Evolutionary conservation across 2,113 vertebrate species (phyloP).

Genomic region (Osmerus mordax): DNA sequence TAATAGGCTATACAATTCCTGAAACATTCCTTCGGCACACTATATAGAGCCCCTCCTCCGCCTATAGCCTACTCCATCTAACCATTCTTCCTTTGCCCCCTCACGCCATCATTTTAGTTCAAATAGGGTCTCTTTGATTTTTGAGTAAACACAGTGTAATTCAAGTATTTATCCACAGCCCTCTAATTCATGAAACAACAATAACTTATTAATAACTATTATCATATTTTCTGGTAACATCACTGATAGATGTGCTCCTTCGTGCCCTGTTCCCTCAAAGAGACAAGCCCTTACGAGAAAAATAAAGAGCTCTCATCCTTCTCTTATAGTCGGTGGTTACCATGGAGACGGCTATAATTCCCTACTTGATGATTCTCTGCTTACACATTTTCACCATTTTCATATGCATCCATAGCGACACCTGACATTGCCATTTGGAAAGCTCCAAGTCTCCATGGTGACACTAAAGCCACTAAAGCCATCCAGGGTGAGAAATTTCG

Average conservation of each 20-base stretch:
- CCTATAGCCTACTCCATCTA: too few relatives aligned
- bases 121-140: too few relatives aligned
- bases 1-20: too few relatives aligned
- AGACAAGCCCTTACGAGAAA: constrained; percentile 47
- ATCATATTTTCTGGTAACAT: neutral
- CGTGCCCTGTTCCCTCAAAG: constrained; percentile 46
- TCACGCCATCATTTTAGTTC: too few relatives aligned
- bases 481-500: constrained; percentile 48
- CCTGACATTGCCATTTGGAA: constrained; percentile 69
- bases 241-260: neutral
- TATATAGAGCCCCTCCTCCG: too few relatives aligned
- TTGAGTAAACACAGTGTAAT: too few relatives aligned
- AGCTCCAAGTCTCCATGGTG: constrained; percentile 61
- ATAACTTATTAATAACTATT: too few relatives aligned
- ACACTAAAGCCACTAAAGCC: constrained; percentile 46
- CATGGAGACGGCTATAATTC: constrained; percentile 71
- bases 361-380: constrained; percentile 68
- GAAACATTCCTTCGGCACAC: too few relatives aligned
- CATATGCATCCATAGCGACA: constrained; percentile 69
- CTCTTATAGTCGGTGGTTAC: constrained; percentile 63
- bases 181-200: too few relatives aligned
- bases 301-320: constrained; percentile 61
- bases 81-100: too few relatives aligned
- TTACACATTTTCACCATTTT: constrained; percentile 59
- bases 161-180: too few relatives aligned